Percentiles rank a stretch among this genome's conserved stretches.
Evolutionary conservation across 2,797 vertebrate genomes (phyloP).

Genomic region (Chiloscyllium punctatum): DNA sequence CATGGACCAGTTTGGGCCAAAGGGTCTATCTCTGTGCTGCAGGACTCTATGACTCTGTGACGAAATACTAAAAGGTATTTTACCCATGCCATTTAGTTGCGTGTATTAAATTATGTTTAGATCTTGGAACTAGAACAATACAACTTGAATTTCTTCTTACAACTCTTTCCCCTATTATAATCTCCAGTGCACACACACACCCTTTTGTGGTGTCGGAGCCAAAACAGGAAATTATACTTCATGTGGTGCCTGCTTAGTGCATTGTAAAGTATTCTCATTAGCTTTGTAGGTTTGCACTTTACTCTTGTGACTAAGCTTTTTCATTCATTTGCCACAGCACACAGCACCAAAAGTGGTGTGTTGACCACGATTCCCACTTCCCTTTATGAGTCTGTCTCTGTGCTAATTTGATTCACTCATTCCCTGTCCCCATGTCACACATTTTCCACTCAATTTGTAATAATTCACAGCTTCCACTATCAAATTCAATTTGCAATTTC

Average conservation of each 20-base stretch:
- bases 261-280: neutral
- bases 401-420: neutral
- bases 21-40: too few species aligned
- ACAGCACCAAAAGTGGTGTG: neutral
- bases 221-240: neutral
- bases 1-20: too few species aligned
- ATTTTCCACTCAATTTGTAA: conserved; percentile 15
- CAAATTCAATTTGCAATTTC: neutral
- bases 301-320: neutral
- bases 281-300: neutral
- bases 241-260: neutral
- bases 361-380: neutral
- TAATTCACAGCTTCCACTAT: neutral
- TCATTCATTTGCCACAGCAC: neutral
- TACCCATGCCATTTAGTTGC: neutral
- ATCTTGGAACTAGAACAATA: neutral
- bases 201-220: neutral
- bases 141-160: neutral
- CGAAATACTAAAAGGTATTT: neutral
- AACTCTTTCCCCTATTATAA: neutral
- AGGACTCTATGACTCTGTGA: too few species aligned
- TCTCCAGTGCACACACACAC: neutral
- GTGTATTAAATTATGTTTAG: neutral
- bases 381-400: conserved; percentile 1
- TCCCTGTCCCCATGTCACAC: neutral